phyloP scores from a whole-genome alignment of 2,888 invertebrate genomes.

The Eledone cirrhosa region DNA sequence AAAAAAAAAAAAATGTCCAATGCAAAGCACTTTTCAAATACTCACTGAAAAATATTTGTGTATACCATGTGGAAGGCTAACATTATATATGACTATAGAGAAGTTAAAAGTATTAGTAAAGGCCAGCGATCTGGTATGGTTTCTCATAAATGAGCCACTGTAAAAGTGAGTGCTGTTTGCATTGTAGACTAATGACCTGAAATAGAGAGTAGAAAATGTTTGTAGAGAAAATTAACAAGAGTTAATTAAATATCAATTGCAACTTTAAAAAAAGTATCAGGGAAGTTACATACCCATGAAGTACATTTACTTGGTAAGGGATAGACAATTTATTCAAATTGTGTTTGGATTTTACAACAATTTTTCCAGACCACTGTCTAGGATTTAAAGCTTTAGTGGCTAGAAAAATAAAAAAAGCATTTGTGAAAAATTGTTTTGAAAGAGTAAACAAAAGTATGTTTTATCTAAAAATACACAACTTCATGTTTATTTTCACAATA shows the following conservation, averaged over 20 bases:
- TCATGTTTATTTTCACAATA: too few relatives aligned
- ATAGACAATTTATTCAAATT: slow-evolving; percentile 71
- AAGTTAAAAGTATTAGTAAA: slow-evolving; percentile 79
- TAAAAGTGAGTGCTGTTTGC: slow-evolving; percentile 67
- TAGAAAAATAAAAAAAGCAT: slow-evolving; percentile 43
- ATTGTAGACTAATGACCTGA: slow-evolving; percentile 67
- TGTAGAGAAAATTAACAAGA: neutral
- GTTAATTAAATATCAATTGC: neutral
- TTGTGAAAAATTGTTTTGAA: too few relatives aligned
- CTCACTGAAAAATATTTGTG: slow-evolving; percentile 74
- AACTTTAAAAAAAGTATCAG: too few relatives aligned
- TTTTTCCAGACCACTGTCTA: slow-evolving; percentile 68
- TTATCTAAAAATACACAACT: too few relatives aligned
- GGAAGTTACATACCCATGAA: slow-evolving; percentile 65
- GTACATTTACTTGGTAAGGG: slow-evolving; percentile 73
- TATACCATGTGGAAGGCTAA: slow-evolving; percentile 74
- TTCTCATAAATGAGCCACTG: slow-evolving; percentile 59
- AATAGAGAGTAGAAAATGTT: slow-evolving; percentile 1
- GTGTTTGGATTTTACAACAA: slow-evolving; percentile 69
- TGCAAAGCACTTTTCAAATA: slow-evolving; percentile 30
- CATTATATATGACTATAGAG: slow-evolving; percentile 78
- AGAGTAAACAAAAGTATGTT: too few relatives aligned
- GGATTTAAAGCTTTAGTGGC: slow-evolving; percentile 66
- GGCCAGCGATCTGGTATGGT: slow-evolving; percentile 70
- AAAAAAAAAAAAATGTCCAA: too few relatives aligned